Base-by-base conservation (phyloP, 1,140 invertebrate genomes). In the Tetragnatha versicolor region DNA sequence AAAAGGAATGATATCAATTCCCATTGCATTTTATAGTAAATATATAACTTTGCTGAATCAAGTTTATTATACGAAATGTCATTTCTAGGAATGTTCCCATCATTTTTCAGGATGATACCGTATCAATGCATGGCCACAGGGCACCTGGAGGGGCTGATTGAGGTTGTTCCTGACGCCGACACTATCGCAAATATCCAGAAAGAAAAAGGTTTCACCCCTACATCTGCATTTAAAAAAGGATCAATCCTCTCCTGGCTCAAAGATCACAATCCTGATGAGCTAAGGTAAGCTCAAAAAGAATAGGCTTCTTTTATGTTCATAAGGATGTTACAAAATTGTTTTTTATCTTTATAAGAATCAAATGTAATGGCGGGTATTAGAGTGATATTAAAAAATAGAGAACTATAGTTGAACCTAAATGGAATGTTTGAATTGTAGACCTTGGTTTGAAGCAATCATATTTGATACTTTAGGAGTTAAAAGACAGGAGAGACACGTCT, bases 181-280 rank as follows among this genome's bases (percentile, higher is more conserved):
- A 99, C 97, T 0, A 95, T 99, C 78, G 96, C 96, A 31, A 95
- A 97, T 84, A 98, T 99, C 82, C 97, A 99, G 87, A 95, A 95
- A 84, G 91, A 94, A 82, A 94, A 93, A 82, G 92, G 92, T 61
- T 91, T 91, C 81, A 92, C 92, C 42, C 94, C 93, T 0, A 93
- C 93, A 0, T 94, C 93, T 33, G 92, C 94, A 5, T 95, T 98
- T 81, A 92, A 93, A 79, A 93, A 92, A 82, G 91, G 89, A 3
- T 91, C 92, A 31, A 86, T 97, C 27, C 89, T 93, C 82, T 90
- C 91, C 53, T 89, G 89, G 88, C 85, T 91, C 61, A 85, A 84
- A 75, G 85, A 86, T n/a, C 85, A 88, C 58, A 89, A 90, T 82
- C 76, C 83, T 2, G 82, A 79, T 29, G 82, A 83, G 69, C 53